Evolutionary conservation across 2,113 vertebrate genomes (phyloP), one percentile per base, ranked within the genome.

Genomic region (Corythornis cristatus): DNA sequence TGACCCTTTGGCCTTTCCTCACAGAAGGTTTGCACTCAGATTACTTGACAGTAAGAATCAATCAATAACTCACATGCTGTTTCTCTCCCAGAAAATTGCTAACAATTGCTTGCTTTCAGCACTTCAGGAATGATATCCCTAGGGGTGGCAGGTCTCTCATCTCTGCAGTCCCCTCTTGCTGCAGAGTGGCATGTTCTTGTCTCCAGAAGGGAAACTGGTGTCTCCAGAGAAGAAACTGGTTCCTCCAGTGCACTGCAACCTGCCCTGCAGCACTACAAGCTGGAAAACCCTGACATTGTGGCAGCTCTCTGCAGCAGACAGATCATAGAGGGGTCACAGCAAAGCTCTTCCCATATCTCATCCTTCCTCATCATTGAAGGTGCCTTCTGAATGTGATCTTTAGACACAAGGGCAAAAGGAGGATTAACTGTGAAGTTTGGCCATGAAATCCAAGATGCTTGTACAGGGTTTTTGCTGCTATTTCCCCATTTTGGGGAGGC

Each of bases 11-110:
- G 72, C 85, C 87, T 96, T 89, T 95, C 64, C 48, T 89, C 51
- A 45, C 53, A 89, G 78, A 67, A 89, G 79, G 58, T 89, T 90
- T 89, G 46, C 25, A 3, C 85, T 91, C 48, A 31, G 61, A 91
- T 76, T 95, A 88, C 82, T 65, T 89, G 95, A 83, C 87, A 89
- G 70, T 83, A 83, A 48, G 60, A 93, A 89, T 89, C 72, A 96
- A 83, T 96, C 89, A 95, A 51, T 83, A 91, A 60, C 73, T 87
- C 4, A 0, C 53, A 73, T 56, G 51, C 64, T 71, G 56, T 91
- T 93, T 88, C 40, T 92, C 53, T 93, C 23, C 46, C 43, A 83
- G 89, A 89, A 93, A 90, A 93, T 80, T 62, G 66, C 80, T 83
- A 88, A 85, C 87, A 93, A 83, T 89, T 92, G 21, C 37, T 84